Evolutionary conservation across 2,113 vertebrate species (phyloP), one percentile per base, ranked within the genome.

Genomic region (Zosterops japonicus): DNA sequence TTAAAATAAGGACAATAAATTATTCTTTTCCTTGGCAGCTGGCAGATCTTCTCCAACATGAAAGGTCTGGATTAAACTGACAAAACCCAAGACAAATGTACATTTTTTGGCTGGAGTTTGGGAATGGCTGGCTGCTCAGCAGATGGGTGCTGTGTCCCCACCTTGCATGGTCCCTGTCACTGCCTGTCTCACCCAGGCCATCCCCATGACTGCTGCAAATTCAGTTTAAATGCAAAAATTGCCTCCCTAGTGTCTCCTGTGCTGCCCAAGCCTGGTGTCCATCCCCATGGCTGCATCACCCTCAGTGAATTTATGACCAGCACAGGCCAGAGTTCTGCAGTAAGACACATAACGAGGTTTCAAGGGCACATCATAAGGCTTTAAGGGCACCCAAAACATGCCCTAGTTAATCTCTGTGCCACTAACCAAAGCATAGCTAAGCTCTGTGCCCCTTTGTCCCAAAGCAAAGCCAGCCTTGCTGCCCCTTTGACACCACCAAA

Each of bases 1-100:
- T 94, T 95, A 90, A 95, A 96, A 97, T 96, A 61, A 90, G 81
- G 72, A 56, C 90, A 96, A 94, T 82, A 87, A 90, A 89, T 77
- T 94, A 81, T 96, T 85, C 81, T 94, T 91, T 65, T 92, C 68
- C 77, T 87, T 91, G 90, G 70, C 56, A 91, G 86, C 87, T 93
- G 78, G 80, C 89, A 91, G 83, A 94, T 93, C 92, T 69, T 76
- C 91, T 95, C 88, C 63, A 63, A 13, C 13, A 12, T 64, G 76
- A 92, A 94, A 95, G 61, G 44, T 70, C 64, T 89, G 80, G 69
- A 84, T 96, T 90, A 74, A 91, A 69, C 60, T 77, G 80, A 56
- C 39, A 71, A 81, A 90, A 80, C n/a, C 70, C 28, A 17, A 89
- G 75, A 56, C 24, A 56, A 69, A 82, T 28, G 18, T 33, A 50